Conservation (phyloP, 2,888 invertebrate genomes). For the Teleogryllus oceanicus region DNA sequence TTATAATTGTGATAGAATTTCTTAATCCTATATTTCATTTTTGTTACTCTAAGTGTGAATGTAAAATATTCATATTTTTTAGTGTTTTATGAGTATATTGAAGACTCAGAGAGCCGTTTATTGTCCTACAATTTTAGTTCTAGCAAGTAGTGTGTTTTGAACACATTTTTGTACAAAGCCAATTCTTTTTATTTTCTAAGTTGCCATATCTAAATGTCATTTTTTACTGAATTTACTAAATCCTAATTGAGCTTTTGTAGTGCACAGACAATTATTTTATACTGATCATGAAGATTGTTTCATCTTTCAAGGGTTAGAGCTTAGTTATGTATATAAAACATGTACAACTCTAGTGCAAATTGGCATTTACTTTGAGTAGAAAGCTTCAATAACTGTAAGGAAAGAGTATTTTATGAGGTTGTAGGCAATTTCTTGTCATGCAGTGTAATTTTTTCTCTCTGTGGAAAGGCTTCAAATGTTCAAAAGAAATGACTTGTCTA, state of each 20-base stretch:
- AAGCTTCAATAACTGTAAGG: conserved; percentile 12
- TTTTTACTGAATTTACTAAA: conserved; percentile 20
- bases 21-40: conserved; percentile 27
- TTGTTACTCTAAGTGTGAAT: conserved; percentile 27
- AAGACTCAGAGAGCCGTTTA: conserved; percentile 25
- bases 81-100: conserved; percentile 23
- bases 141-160: conserved; percentile 30
- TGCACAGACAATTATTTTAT: conserved; percentile 7
- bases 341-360: conserved; percentile 21
- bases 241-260: conserved; percentile 20
- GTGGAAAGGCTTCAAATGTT: conserved; percentile 11
- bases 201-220: conserved; percentile 33
- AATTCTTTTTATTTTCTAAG: conserved; percentile 33
- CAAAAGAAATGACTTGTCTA: conserved; percentile 19
- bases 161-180: conserved; percentile 32
- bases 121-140: conserved; percentile 28
- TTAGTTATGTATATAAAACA: conserved; percentile 3
- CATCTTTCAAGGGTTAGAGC: conserved; percentile 6
- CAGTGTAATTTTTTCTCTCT: neutral
- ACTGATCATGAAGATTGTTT: conserved; percentile 18
- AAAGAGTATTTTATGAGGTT: conserved; percentile 27
- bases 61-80: conserved; percentile 25
- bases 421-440: conserved; percentile 19
- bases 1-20: conserved; percentile 32
- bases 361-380: conserved; percentile 23